A percentile compares a stretch with the other conserved stretches of the same genome.
Conservation (phyloP, 2,113 vertebrate genomes). For the Actenoides hombroni region DNA sequence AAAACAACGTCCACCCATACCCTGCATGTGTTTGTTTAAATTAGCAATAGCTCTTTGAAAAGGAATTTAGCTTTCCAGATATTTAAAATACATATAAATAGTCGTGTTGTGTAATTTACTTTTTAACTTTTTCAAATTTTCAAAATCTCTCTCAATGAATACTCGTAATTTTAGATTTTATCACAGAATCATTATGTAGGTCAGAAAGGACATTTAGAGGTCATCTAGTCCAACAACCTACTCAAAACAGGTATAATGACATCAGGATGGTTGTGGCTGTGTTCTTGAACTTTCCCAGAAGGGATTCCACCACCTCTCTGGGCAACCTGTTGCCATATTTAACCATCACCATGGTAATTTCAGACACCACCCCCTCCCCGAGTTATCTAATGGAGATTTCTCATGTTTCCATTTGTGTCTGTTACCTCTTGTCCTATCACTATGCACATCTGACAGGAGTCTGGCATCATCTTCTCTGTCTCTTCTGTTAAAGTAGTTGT, state of each 20-base stretch:
- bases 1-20: background rate
- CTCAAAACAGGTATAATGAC: background rate
- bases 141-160: background rate
- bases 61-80: background rate
- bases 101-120: background rate
- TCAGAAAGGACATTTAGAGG: background rate
- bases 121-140: background rate
- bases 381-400: background rate
- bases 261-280: background rate
- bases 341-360: background rate
- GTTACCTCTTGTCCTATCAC: background rate
- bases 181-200: background rate
- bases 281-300: background rate
- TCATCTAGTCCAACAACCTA: background rate
- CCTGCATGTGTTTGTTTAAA: background rate
- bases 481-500: background rate
- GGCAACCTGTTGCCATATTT: background rate
- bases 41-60: background rate
- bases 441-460: background rate
- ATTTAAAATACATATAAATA: background rate
- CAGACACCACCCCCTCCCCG: fast-evolving
- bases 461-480: background rate
- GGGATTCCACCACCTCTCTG: background rate
- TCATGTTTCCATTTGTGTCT: background rate
- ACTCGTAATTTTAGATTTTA: background rate